These are phyloP conservation scores for Melitaea athalia DNA, from an alignment of 2,888 invertebrate species.

Conservation along the genomic window DNA sequence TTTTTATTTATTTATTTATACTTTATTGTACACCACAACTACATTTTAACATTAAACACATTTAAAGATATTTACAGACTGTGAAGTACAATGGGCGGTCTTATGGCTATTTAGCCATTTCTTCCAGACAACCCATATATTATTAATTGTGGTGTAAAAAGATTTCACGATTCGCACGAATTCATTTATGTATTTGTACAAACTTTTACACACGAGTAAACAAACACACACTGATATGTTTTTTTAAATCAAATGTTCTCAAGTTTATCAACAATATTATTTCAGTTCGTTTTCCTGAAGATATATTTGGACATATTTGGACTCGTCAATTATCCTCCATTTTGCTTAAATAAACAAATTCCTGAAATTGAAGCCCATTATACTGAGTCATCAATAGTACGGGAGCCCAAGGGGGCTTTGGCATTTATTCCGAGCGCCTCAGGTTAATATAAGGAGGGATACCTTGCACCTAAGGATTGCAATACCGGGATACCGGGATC, in stretches of 20 bases:
- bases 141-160: not conserved
- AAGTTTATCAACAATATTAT: not conserved
- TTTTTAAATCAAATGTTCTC: not conserved
- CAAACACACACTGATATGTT: not conserved
- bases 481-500: too few species aligned
- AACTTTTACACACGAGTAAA: not conserved
- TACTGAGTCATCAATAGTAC: not conserved
- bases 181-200: not conserved
- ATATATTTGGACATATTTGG: constrained; percentile 20
- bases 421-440: too few species aligned
- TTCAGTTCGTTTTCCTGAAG: constrained; percentile 1
- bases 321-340: constrained; percentile 18
- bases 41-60: too few species aligned
- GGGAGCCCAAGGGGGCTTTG: too few species aligned
- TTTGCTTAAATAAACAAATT: constrained; percentile 14
- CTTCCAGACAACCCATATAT: not conserved
- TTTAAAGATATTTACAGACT: too few species aligned
- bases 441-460: too few species aligned
- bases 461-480: too few species aligned
- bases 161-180: not conserved
- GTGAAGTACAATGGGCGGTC: too few species aligned
- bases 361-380: not conserved
- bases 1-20: too few species aligned
- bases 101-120: too few species aligned
- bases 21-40: too few species aligned